Conservation (phyloP, 2,797 vertebrate genomes). For the Tokudaia tokunoshimensis region DNA sequence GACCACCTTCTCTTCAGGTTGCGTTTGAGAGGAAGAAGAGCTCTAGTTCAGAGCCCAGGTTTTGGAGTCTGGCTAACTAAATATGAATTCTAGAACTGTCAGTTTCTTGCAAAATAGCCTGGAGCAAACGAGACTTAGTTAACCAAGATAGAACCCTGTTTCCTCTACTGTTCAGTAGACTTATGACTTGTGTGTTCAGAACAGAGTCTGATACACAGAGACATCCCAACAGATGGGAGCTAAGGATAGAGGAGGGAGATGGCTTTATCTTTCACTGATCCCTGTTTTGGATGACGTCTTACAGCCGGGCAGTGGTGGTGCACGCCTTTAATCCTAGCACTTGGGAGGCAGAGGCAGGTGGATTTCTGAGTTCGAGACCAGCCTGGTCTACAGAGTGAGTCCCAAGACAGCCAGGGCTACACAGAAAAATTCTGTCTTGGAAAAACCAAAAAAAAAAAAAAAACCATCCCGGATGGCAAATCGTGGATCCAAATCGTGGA, state of each 20-base stretch:
- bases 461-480: no score
- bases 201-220: not conserved
- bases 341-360: no score
- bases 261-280: not conserved
- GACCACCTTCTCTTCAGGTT: not conserved
- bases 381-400: no score
- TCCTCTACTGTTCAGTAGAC: not conserved
- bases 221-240: not conserved
- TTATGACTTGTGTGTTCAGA: not conserved
- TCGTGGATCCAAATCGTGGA: not conserved
- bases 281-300: not conserved
- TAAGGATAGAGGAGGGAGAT: not conserved
- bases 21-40: not conserved
- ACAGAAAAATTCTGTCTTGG: no score
- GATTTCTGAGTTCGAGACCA: no score
- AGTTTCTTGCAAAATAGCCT: not conserved
- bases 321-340: no score
- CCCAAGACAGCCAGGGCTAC: no score
- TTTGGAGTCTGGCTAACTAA: not conserved
- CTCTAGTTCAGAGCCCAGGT: not conserved
- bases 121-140: not conserved
- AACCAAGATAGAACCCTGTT: rapidly evolving
- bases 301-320: no score
- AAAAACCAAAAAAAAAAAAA: no score
- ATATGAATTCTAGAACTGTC: not conserved